Percentiles rank a stretch among this genome's conserved stretches.
These are phyloP conservation scores for Congeria kusceri DNA, from an alignment of 2,888 invertebrate genomes.

Conservation along the genomic window DNA sequence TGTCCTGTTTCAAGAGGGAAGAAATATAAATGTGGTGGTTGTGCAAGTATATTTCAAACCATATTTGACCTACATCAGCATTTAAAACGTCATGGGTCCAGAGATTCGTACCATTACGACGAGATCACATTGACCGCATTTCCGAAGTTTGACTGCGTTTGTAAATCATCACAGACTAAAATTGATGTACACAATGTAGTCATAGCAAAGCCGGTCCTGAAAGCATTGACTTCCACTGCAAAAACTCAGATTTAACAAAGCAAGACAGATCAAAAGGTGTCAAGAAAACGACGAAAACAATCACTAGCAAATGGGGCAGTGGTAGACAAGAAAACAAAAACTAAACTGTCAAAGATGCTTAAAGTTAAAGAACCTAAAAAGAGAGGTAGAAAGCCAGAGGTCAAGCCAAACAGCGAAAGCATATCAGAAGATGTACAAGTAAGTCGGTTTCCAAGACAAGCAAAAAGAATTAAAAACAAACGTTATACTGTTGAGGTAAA, in stretches of 20 bases:
- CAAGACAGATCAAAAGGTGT: too few relatives aligned
- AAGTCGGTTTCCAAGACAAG: too few relatives aligned
- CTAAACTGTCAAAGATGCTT: conserved; percentile 2
- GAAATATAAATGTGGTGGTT: conserved; percentile 43
- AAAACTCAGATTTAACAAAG: too few relatives aligned
- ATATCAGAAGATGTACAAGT: too few relatives aligned
- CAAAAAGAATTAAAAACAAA: too few relatives aligned
- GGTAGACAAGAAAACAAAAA: conserved; percentile 1
- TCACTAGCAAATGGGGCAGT: background rate
- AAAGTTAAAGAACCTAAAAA: conserved; percentile 2
- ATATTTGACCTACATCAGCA: conserved; percentile 51
- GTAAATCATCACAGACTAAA: too few relatives aligned
- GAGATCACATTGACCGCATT: conserved; percentile 36
- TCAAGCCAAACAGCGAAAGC: too few relatives aligned
- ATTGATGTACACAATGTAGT: background rate
- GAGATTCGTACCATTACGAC: conserved; percentile 51
- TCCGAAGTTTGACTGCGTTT: conserved; percentile 11
- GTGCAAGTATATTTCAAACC: conserved; percentile 29
- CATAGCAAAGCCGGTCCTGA: too few relatives aligned
- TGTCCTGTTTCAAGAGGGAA: too few relatives aligned
- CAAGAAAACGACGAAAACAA: background rate
- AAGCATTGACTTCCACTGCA: too few relatives aligned
- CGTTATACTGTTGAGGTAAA: too few relatives aligned
- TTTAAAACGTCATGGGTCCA: conserved; percentile 30
- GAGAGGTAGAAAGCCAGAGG: background rate